Conservation (phyloP, 2,797 vertebrate genomes). For the Hozukius guyotensis region DNA sequence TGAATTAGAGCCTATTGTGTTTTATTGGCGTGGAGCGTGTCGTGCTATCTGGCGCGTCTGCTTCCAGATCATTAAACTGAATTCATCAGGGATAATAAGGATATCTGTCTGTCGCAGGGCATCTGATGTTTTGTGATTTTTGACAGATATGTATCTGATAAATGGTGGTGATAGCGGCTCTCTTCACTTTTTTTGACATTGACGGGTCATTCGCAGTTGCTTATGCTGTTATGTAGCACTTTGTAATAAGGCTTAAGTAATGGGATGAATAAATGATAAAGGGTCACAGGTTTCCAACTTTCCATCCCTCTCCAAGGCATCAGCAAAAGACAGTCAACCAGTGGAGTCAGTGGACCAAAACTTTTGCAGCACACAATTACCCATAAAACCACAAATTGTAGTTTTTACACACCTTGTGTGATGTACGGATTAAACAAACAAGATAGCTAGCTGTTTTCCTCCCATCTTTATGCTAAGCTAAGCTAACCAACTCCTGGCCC, state of each 20-base stretch:
- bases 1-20: slow-evolving; percentile 14
- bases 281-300: background rate
- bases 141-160: background rate
- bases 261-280: too few relatives aligned
- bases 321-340: background rate
- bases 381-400: background rate
- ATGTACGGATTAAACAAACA: background rate
- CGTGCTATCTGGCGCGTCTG: background rate
- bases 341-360: too few relatives aligned
- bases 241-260: background rate
- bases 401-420: background rate
- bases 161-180: background rate
- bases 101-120: slow-evolving; percentile 2
- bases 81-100: slow-evolving; percentile 6
- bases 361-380: background rate
- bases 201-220: background rate
- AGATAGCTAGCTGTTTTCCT: background rate
- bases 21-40: slow-evolving; percentile 28
- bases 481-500: background rate
- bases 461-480: background rate
- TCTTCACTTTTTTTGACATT: background rate
- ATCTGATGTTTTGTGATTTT: background rate
- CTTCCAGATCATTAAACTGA: slow-evolving; percentile 5
- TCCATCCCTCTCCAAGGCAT: background rate
- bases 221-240: background rate